Percentiles rank a stretch among this genome's conserved stretches.
Evolutionary conservation across 2,797 vertebrate genomes (phyloP).

Genomic region (Coranthus polyacanthus): DNA sequence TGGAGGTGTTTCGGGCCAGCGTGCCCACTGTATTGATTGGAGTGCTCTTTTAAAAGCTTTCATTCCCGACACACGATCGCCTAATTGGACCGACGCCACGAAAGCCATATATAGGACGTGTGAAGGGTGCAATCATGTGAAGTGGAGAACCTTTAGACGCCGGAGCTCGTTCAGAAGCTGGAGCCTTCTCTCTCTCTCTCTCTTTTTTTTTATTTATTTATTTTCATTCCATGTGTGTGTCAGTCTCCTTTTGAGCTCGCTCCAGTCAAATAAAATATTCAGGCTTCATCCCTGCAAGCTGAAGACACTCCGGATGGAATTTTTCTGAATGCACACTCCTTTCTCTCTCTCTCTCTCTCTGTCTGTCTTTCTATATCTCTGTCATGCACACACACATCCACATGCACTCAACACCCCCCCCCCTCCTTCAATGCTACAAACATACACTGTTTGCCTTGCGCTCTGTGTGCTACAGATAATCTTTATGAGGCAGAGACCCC

Average conservation of each 20-base stretch:
- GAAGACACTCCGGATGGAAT: conserved; percentile 66
- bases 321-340: conserved; percentile 69
- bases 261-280: conserved; percentile 76
- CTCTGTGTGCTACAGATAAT: conserved; percentile 67
- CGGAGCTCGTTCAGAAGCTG: conserved; percentile 24
- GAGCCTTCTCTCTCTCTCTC: neutral
- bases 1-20: neutral
- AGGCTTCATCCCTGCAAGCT: conserved; percentile 64
- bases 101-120: conserved; percentile 21
- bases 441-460: conserved; percentile 58
- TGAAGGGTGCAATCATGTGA: conserved; percentile 54
- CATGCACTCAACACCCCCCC: conserved; percentile 2
- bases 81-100: conserved; percentile 48
- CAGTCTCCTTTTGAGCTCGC: conserved; percentile 50
- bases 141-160: conserved; percentile 51
- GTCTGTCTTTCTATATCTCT: conserved; percentile 25
- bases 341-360: conserved; percentile 36
- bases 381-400: conserved; percentile 11
- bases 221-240: neutral
- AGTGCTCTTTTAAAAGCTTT: conserved; percentile 38
- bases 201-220: conserved; percentile 3
- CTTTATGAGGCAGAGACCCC: conserved; percentile 70
- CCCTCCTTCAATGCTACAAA: conserved; percentile 34
- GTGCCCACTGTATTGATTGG: conserved; percentile 44
- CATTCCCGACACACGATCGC: conserved; percentile 37